phyloP scores from a whole-genome alignment of 2,797 vertebrate genomes.

The Tenualosa thibaudeaui region DNA sequence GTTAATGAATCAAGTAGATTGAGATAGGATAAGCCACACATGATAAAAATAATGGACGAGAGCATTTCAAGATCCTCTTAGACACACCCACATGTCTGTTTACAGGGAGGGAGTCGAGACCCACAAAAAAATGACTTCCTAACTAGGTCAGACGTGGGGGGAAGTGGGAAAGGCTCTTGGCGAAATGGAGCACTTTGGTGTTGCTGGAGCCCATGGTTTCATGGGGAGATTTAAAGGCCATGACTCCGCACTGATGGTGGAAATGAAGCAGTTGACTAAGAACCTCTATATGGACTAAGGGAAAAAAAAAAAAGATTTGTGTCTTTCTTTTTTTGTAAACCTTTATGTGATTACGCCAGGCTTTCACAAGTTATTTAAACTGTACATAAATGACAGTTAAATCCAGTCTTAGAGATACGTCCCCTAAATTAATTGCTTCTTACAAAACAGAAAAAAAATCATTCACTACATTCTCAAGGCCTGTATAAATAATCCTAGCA shows the following conservation, averaged over 20 bases:
- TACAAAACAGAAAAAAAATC: neutral
- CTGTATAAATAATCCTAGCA: conserved; percentile 38
- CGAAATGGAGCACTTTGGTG: conserved; percentile 18
- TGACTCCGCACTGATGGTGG: neutral
- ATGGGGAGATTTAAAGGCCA: conserved; percentile 10
- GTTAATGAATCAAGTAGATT: neutral
- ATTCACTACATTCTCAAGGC: conserved; percentile 7
- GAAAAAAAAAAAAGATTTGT: neutral
- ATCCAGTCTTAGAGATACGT: conserved; percentile 34
- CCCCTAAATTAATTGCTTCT: conserved; percentile 26
- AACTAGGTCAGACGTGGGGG: conserved; percentile 13
- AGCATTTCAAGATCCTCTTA: neutral
- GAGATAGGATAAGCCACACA: neutral
- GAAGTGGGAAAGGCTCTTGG: conserved; percentile 9
- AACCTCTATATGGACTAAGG: neutral
- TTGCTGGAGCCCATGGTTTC: conserved; percentile 13
- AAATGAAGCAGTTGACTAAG: neutral
- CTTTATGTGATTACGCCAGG: neutral
- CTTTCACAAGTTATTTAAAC: neutral
- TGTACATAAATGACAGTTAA: conserved; percentile 26
- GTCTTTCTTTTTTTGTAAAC: neutral
- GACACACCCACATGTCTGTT: conserved; percentile 11
- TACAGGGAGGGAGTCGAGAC: conserved; percentile 13
- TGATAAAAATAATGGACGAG: neutral
- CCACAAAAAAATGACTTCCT: conserved; percentile 23